phyloP scores from a whole-genome alignment of 2,888 invertebrate genomes.

The Eilema depressum region DNA sequence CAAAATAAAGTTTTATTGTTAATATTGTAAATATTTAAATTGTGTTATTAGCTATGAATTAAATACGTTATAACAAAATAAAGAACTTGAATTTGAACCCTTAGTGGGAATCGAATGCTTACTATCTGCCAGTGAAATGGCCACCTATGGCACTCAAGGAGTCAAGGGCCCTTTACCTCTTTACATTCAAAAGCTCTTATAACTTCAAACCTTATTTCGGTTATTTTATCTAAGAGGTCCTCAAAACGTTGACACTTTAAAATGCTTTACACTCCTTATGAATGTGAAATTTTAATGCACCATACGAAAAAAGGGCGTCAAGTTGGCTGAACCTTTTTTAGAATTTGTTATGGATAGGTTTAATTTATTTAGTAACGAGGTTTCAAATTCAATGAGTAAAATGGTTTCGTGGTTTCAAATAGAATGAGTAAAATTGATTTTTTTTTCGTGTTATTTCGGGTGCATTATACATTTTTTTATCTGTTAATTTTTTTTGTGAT shows the following conservation, averaged over 20 bases:
- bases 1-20: too few species aligned
- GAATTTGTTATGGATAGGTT: background rate
- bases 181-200: background rate
- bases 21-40: too few species aligned
- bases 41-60: too few species aligned
- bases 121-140: background rate
- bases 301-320: background rate
- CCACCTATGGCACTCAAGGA: background rate
- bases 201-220: background rate
- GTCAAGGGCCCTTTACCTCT: background rate
- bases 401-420: background rate
- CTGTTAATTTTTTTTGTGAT: too few species aligned
- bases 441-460: background rate
- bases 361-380: background rate
- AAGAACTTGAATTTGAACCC: too few species aligned
- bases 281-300: background rate
- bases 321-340: background rate
- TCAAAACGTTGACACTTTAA: background rate
- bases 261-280: background rate
- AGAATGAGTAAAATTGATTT: background rate
- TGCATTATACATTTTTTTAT: background rate
- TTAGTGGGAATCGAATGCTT: background rate
- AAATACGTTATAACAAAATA: too few species aligned
- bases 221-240: background rate
- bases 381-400: too few species aligned